A percentile compares a stretch with the other conserved stretches of the same genome.
Conservation (phyloP, 2,113 vertebrate species). For the Marmota flaviventris region DNA sequence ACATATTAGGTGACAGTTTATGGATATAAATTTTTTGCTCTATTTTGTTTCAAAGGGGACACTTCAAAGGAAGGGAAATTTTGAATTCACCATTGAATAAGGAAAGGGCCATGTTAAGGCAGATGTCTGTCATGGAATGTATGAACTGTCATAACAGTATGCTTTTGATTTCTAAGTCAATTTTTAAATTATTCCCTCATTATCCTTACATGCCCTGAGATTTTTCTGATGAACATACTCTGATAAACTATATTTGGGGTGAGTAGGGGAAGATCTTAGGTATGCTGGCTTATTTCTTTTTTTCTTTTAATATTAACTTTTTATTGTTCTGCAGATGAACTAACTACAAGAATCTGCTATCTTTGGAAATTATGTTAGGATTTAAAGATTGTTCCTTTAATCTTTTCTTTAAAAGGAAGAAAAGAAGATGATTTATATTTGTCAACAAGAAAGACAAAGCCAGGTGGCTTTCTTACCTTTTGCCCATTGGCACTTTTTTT, state of each 20-base stretch:
- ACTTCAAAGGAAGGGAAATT: not conserved
- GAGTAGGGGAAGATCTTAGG: not conserved
- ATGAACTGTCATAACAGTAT: not conserved
- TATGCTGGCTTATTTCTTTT: not conserved
- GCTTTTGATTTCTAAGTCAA: not conserved
- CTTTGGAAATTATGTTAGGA: not conserved
- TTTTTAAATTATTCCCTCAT: not conserved
- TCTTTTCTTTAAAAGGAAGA: no score
- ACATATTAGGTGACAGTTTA: not conserved
- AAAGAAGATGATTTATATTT: not conserved
- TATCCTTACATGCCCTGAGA: not conserved
- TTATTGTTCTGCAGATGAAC: not conserved
- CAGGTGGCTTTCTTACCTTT: not conserved
- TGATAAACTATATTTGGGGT: not conserved
- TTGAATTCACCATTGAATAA: not conserved
- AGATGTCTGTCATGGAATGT: not conserved
- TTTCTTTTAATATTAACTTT: not conserved
- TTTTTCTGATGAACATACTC: not conserved
- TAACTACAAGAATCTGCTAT: not conserved
- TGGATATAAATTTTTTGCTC: not conserved
- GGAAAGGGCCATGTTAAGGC: not conserved
- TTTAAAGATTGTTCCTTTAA: no score
- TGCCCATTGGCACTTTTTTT: not conserved
- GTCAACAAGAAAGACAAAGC: not conserved
- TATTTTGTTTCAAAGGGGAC: slow-evolving; percentile 16